These are phyloP conservation scores for Syngnathus acus DNA, from an alignment of 2,797 vertebrate genomes.

Conservation along the genomic window DNA sequence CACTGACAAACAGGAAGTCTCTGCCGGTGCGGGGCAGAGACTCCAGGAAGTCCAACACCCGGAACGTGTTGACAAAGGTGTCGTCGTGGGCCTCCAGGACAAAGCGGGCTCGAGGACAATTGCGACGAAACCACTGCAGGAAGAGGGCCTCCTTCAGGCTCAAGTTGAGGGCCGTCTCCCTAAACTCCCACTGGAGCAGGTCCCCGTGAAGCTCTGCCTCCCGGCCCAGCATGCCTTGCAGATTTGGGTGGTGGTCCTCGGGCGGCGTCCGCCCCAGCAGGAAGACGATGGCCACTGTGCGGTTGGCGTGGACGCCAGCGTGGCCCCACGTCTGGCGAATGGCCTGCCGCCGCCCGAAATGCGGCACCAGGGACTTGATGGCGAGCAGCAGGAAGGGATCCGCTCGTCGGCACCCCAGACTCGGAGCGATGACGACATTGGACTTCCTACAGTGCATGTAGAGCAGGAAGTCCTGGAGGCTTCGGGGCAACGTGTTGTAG, in stretches of 20 bases:
- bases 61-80: conserved; percentile 86
- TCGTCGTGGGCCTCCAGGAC: conserved; percentile 92
- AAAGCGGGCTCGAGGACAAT: conserved; percentile 71
- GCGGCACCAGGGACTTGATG: conserved; percentile 81
- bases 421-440: conserved; percentile 76
- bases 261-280: conserved; percentile 76
- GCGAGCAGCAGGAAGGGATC: conserved; percentile 83
- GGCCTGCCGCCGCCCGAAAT: conserved; percentile 91
- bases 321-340: conserved; percentile 92
- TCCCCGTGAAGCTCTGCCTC: conserved; percentile 79
- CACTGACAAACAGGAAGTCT: conserved; percentile 84
- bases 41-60: conserved; percentile 80
- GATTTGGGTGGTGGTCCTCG: conserved; percentile 77
- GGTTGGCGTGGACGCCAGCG: conserved; percentile 66
- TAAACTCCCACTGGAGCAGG: conserved; percentile 86
- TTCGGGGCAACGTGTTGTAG: conserved; percentile 75
- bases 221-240: conserved; percentile 76
- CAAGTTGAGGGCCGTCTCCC: conserved; percentile 90
- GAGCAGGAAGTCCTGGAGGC: conserved; percentile 86
- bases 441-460: conserved; percentile 85
- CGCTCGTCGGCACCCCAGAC: conserved; percentile 62
- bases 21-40: conserved; percentile 67
- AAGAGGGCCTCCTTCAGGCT: conserved; percentile 93
- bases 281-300: conserved; percentile 79
- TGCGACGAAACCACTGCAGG: conserved; percentile 80